Evolutionary conservation across 2,113 vertebrate genomes (phyloP), one percentile per base, ranked within the genome.

Genomic region (Canis aureus): DNA sequence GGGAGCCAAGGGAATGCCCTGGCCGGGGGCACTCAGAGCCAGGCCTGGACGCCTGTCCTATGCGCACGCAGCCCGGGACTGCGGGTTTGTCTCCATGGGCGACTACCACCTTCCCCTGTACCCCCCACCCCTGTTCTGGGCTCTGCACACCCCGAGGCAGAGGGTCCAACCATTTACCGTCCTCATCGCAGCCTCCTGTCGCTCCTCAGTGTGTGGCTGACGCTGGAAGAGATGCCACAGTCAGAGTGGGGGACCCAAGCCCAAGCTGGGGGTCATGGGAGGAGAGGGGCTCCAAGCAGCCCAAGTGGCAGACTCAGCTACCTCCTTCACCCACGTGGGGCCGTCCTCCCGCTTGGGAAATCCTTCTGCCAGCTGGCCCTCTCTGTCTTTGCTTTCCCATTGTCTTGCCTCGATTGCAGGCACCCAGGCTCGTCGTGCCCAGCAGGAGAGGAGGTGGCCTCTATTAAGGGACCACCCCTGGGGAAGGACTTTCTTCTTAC

Each of bases 191-290:
- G 96, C 60, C 49, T 66, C 85, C 85, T 38, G 2, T 5, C 0
- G 8, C 60, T 89, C 73, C 23, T 98, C 78, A 98, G 90, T 98
- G 98, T 32, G 97, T 97, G 93, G 97, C 98, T 22, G 97, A 97
- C 29, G 97, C 97, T 98, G 74, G 69, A 95, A 98, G 93, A 97
- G 64, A 96, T 0, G 12, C 51, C 4, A 6, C 17, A n/a, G 73
- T 98, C 88, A 98, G 97, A 64, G 59, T 11, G 35, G 60, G 20
- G 32, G 35, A 43, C 43, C 43, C 43, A 43, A 43, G 43, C 38
- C 71, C 25, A 10, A 17, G 27, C 22, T 8, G 71, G 35, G 4
- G 27, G 22, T 11, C 5, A 22, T 32, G 16, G 27, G 16, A 5
- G 7, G 2, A 4, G 69, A 13, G n/a, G 38, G 51, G 32, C 15